Evolutionary conservation across 2,113 vertebrate genomes (phyloP).

Genomic region (Scomber colias): DNA sequence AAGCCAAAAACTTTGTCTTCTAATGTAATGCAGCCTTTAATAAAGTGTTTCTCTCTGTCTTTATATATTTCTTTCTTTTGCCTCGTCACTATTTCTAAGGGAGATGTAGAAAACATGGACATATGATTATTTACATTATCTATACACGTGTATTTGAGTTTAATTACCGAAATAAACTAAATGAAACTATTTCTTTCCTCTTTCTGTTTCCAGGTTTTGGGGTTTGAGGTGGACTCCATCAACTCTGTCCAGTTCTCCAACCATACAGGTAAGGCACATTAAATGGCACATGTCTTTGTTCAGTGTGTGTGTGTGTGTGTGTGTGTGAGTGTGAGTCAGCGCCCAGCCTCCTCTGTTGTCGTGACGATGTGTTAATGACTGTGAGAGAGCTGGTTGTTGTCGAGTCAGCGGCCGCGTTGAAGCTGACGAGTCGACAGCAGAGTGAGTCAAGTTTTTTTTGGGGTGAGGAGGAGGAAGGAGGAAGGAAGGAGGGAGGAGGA

Average conservation of each 20-base stretch:
- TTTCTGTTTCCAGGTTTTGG: constrained; percentile 89
- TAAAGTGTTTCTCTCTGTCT: too few relatives aligned
- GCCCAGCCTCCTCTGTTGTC: constrained; percentile 13
- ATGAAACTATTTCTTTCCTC: background rate
- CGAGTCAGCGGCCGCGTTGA: background rate
- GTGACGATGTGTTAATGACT: constrained; percentile 31
- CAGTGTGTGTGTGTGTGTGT: constrained; percentile 4
- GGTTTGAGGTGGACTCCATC: constrained; percentile 96
- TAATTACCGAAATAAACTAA: too few relatives aligned
- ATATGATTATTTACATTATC: too few relatives aligned
- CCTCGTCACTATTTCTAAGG: too few relatives aligned
- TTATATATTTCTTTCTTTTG: too few relatives aligned
- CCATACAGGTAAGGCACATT: constrained; percentile 91
- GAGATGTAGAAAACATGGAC: too few relatives aligned
- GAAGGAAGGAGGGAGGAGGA: background rate
- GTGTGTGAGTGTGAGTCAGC: constrained; percentile 32
- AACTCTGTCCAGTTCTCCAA: constrained; percentile 99
- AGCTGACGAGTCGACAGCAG: constrained; percentile 14
- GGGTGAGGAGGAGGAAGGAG: background rate
- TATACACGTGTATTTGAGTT: too few relatives aligned
- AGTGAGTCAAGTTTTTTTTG: constrained; percentile 23
- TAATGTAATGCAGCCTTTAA: too few relatives aligned
- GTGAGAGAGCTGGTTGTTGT: background rate
- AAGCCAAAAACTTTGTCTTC: too few relatives aligned
- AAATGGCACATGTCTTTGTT: background rate